Conservation (phyloP, 2,888 invertebrate genomes). For the Drosophila testacea region DNA sequence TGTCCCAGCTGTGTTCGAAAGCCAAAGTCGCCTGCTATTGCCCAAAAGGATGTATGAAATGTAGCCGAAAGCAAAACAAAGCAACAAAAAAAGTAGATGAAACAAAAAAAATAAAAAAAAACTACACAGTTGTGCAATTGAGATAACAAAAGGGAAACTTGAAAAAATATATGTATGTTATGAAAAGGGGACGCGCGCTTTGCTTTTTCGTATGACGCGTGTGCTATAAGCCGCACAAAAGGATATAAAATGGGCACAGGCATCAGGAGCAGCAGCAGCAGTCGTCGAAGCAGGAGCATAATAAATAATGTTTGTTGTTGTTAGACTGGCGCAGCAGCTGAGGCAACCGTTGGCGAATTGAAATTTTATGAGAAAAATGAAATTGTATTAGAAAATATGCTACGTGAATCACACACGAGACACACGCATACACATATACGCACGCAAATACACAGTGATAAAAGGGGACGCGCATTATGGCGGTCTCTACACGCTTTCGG, state of each 20-base stretch:
- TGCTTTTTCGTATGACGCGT: slow-evolving; percentile 72
- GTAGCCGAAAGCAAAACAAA: slow-evolving; percentile 40
- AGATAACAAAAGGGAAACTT: slow-evolving; percentile 77
- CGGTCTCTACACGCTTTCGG: slow-evolving; percentile 75
- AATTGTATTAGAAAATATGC: slow-evolving; percentile 78
- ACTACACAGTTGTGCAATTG: slow-evolving; percentile 79
- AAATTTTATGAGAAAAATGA: slow-evolving; percentile 76
- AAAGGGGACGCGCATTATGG: slow-evolving; percentile 78
- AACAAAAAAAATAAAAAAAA: slow-evolving; percentile 27
- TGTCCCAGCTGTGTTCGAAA: not conserved
- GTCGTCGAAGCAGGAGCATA: slow-evolving; percentile 41
- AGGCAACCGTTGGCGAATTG: slow-evolving; percentile 70
- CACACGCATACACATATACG: slow-evolving; percentile 5
- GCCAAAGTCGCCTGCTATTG: slow-evolving; percentile 22
- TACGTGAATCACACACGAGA: slow-evolving; percentile 71
- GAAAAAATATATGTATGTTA: slow-evolving; percentile 22
- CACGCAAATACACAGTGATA: slow-evolving; percentile 20
- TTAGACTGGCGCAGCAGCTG: slow-evolving; percentile 60
- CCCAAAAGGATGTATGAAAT: slow-evolving; percentile 38
- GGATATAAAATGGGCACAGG: slow-evolving; percentile 63
- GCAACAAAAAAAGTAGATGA: slow-evolving; percentile 7
- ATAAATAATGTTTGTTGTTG: slow-evolving; percentile 71
- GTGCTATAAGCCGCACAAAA: slow-evolving; percentile 64
- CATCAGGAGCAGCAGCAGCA: slow-evolving; percentile 26
- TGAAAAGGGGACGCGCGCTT: slow-evolving; percentile 78